Base-by-base conservation (phyloP, 1,140 invertebrate species). In the Cydia amplana region DNA sequence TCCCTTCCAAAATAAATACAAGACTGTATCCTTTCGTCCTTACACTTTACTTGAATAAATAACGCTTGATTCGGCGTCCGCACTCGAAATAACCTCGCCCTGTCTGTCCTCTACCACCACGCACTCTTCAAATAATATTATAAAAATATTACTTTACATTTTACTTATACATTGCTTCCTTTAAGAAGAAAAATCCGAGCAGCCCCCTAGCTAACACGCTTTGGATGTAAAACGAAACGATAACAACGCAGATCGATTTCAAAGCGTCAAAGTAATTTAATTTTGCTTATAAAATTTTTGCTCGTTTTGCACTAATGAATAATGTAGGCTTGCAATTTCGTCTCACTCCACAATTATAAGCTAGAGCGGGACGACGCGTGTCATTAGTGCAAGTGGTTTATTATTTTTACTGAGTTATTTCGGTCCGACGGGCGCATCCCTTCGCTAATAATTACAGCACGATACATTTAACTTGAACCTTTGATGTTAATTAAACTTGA, bases 401-500 rank as follows among this genome's bases (percentile, higher is more conserved):
- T 70, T 70, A 70, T 70, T 70, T 70, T 70, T 70, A 43, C 65
- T 18, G 32, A 70, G 65, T 70, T 70, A 70, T 70, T 70, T 70
- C 65, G 32, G 65, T 70, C 65, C 65, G 64, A 14, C 64, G 64
- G 64, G 65, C 65, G 65, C 65, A 70, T 70, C 65, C 65, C 65
- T 70, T 70, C 65, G 65, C 65, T 70, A 70, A 70, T 79, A 80
- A 80, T 80, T 74, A 74, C 72, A 73, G 25, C 40, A 46, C 79
- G 79, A 78, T 63, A 78, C 79, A 80, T 80, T 73, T 80, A 75
- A 80, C 73, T 73, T 64, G 25, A 51, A 60, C 64, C 75, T 78
- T 80, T 80, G 76, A 80, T 76, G 76, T 76, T 80, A 80, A 80
- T 80, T 80, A 74, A 72, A 77, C 40, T 28, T 76, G 72, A 75